Evolutionary conservation across 2,888 invertebrate species (phyloP).

Genomic region (Hecatera dysodea): DNA sequence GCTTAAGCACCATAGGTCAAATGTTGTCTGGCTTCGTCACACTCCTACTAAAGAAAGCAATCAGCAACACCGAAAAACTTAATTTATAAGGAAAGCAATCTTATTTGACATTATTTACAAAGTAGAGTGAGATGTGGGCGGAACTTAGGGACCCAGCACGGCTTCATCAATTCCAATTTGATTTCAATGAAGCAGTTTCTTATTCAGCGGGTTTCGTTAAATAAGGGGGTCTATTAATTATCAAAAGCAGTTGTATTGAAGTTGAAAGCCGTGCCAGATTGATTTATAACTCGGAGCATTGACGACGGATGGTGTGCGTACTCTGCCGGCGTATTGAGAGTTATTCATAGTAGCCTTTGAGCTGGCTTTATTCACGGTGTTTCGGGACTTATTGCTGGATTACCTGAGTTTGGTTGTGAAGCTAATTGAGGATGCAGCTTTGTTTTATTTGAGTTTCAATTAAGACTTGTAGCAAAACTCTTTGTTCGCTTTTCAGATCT

Average conservation of each 20-base stretch:
- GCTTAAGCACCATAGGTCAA: not conserved
- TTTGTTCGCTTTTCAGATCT: not conserved
- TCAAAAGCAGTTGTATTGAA: slow-evolving; percentile 79
- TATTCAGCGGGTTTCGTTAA: slow-evolving; percentile 82
- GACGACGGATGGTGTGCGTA: slow-evolving; percentile 58
- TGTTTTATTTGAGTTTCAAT: slow-evolving; percentile 6
- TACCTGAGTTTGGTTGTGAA: slow-evolving; percentile 9
- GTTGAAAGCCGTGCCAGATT: slow-evolving; percentile 75
- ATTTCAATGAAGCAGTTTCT: slow-evolving; percentile 84
- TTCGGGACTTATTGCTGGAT: slow-evolving; percentile 27
- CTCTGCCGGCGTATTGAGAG: slow-evolving; percentile 43
- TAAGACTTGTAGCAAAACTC: not conserved
- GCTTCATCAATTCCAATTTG: slow-evolving; percentile 82
- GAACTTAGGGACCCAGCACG: slow-evolving; percentile 52
- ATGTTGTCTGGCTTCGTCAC: not conserved
- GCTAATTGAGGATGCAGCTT: not conserved
- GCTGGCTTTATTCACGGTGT: slow-evolving; percentile 25
- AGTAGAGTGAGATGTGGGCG: slow-evolving; percentile 50
- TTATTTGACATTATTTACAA: slow-evolving; percentile 55
- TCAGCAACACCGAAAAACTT: slow-evolving; percentile 21
- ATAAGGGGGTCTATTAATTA: slow-evolving; percentile 87
- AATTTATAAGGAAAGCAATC: slow-evolving; percentile 35
- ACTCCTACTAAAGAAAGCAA: slow-evolving; percentile 12
- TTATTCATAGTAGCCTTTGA: slow-evolving; percentile 46
- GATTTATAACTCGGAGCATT: slow-evolving; percentile 76